These are phyloP conservation scores for Phaethornis superciliosus DNA, from an alignment of 2,113 vertebrate genomes.

Conservation along the genomic window DNA sequence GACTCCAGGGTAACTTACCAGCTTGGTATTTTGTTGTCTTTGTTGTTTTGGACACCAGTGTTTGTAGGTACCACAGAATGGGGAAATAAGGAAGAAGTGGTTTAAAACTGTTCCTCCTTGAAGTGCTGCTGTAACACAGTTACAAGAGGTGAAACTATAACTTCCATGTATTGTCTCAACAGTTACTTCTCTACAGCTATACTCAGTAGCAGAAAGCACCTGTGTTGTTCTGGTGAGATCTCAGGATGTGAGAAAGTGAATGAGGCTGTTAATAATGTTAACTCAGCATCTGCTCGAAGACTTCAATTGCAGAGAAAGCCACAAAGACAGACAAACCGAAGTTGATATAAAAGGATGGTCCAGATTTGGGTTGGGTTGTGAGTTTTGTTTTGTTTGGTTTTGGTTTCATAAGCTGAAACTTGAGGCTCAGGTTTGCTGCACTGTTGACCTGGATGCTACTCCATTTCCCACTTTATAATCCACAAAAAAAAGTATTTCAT, in stretches of 20 bases:
- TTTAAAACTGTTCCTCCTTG: conserved; percentile 3
- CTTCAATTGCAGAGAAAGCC: not conserved
- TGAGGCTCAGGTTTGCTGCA: not conserved
- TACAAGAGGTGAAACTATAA: not conserved
- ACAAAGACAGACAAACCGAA: not conserved
- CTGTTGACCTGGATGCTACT: fast-evolving
- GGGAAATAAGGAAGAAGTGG: not conserved
- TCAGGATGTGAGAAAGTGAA: not conserved
- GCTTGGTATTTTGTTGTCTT: not conserved
- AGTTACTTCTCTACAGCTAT: not conserved
- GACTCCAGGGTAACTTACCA: not conserved
- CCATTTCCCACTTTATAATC: not conserved
- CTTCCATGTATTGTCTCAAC: not conserved
- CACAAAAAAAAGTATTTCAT: not conserved
- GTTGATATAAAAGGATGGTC: not conserved
- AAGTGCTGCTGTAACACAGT: not conserved
- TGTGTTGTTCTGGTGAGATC: not conserved
- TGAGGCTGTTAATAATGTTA: fast-evolving
- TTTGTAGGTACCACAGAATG: not conserved
- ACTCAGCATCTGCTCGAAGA: not conserved
- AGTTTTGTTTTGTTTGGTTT: not conserved
- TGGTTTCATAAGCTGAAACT: not conserved
- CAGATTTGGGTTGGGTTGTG: not conserved
- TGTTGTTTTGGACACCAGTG: not conserved
- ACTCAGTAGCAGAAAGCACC: not conserved